Base-by-base conservation (phyloP, 2,797 vertebrate genomes). In the Poecile montanus region DNA sequence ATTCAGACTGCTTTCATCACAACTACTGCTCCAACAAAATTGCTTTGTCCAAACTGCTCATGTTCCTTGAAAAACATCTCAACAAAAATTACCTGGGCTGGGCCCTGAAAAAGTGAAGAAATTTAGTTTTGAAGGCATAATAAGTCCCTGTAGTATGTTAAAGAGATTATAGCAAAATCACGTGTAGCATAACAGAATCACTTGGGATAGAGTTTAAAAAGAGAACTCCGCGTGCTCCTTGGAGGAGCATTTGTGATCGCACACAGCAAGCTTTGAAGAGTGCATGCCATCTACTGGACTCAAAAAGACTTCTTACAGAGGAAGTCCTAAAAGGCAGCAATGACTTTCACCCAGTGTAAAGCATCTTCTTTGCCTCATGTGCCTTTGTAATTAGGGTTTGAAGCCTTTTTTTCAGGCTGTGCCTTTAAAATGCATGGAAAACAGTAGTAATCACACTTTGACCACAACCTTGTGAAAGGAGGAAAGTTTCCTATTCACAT, bases 221-320 rank as follows among this genome's bases (percentile, higher is more conserved):
- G 32, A 73, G 56, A 88, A 83, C 73, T 68, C 51, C 3, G n/a
- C 17, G 26, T 44, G 79, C 57, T 95, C 70, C 87, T 91, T 77
- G 67, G 66, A 95, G 81, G 62, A 82, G 50, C 23, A 34, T 67
- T 79, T 75, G n/a, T 53, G 80, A 85, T 40, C 14, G 6, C 57
- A 63, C 7, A 44, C 0, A 75, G 80, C 51, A 79, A 91, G 93
- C 38, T 91, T 70, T 91, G 95, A 96, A 82, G 73, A 96, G 67
- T 40, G 88, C 58, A 67, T 97, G 95, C 94, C 95, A 97, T 92
- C 96, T 97, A 91, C 92, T 96, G 95, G 93, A 95, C 78, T 34
- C 38, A 60, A 56, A 93, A 62, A 42, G 45, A 51, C 48, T 73
- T 91, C 83, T 71, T 73, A 47, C 20, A 78, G 72, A 89, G 36